Base-by-base conservation (phyloP, 2,888 invertebrate species). In the Pyrochroa serraticornis region DNA sequence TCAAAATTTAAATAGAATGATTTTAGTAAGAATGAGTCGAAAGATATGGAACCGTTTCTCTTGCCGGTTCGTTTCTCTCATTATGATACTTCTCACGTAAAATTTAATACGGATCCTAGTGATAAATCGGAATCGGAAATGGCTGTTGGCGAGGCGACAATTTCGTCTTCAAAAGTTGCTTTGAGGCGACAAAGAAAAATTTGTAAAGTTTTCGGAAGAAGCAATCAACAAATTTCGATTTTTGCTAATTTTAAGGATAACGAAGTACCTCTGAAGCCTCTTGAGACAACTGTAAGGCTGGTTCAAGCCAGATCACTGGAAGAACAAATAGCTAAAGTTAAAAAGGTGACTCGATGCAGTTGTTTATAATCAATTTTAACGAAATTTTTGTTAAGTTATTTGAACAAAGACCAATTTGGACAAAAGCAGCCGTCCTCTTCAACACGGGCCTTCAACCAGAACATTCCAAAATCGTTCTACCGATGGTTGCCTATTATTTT, bases 341-440 rank as follows among this genome's bases (percentile, higher is more conserved):
- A 68, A 44, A 67, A 68, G 64, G 69, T 69, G 58, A 41, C 12
- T 49, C 57, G 51, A 54, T 64, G 45, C 41, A 43, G 8, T 49
- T 65, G 35, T 64, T 69, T 45, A 64, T 67, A 1, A 79, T 81
- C 1, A 30, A 14, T 22, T 37, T 36, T 48, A 6, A 5, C 13
- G 7, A 13, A 2, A 2, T 22, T 46, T 32, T 49, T 62, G 79
- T 80, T 49, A 70, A 91, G 86, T 74, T 91, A 6, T 97, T 97
- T 77, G 87, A 92, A 47, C 87, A 92, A 50, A 84, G 93, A 48
- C 97, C 97, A 0, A 85, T 98, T 64, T 97, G 96, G 95, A 91
- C 94, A 0, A 87, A 89, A 68, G 87, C 88, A 67, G 92, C 90
- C 0, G 74, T 98, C 8, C 80, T 85, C 49, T 87, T 84, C 70